phyloP scores from a whole-genome alignment of 1,140 invertebrate species.

The Atta colombica region DNA sequence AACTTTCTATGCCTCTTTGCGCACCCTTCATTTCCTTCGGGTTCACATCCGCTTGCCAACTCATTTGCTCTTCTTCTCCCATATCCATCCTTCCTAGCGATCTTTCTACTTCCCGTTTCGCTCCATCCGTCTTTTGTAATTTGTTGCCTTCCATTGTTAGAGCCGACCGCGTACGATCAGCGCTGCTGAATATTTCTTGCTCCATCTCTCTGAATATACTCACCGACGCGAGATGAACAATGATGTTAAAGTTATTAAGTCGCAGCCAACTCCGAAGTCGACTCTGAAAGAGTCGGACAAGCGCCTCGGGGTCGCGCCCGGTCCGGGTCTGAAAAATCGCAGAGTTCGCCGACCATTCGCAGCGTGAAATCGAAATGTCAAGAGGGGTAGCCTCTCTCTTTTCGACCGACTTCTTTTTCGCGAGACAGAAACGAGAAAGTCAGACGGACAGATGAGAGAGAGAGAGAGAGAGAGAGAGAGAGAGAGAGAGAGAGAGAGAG shows the following conservation, averaged over 20 bases:
- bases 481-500: neutral
- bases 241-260: constrained; percentile 62
- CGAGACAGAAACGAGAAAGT: constrained; percentile 11
- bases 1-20: constrained; percentile 31
- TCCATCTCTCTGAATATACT: constrained; percentile 2
- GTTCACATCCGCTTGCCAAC: constrained; percentile 40
- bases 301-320: constrained; percentile 41
- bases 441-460: neutral
- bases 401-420: constrained; percentile 29
- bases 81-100: constrained; percentile 22
- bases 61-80: constrained; percentile 15
- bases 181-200: constrained; percentile 41
- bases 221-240: constrained; percentile 48
- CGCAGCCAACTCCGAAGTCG: constrained; percentile 23
- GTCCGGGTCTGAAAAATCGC: constrained; percentile 50
- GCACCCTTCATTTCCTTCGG: constrained; percentile 52
- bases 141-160: constrained; percentile 56
- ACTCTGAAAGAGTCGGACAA: constrained; percentile 41
- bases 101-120: constrained; percentile 37
- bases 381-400: constrained; percentile 42
- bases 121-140: constrained; percentile 45
- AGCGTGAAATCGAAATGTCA: constrained; percentile 62
- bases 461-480: neutral
- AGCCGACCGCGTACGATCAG: constrained; percentile 22
- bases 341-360: constrained; percentile 21